Evolutionary conservation across 2,797 vertebrate species (phyloP).

Genomic region (Platyrinchus mystaceus): DNA sequence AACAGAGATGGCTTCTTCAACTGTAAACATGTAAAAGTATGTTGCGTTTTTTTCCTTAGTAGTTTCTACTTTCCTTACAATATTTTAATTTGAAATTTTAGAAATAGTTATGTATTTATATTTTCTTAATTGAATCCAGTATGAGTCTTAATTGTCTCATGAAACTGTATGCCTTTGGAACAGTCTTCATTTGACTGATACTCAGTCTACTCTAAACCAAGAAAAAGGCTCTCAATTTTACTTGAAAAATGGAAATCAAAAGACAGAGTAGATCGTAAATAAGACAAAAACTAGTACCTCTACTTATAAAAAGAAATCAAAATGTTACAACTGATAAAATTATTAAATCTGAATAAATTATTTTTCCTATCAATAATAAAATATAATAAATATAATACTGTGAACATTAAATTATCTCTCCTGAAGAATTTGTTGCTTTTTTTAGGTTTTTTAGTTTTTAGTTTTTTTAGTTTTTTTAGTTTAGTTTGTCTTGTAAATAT

Average conservation of each 20-base stretch:
- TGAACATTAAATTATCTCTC: not conserved
- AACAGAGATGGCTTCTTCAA: not conserved
- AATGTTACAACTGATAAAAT: not conserved
- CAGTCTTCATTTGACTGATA: not conserved
- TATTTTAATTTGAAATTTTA: not conserved
- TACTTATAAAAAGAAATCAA: not conserved
- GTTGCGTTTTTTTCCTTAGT: rapidly evolving
- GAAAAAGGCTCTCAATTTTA: not conserved
- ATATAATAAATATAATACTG: not conserved
- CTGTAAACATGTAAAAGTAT: not conserved
- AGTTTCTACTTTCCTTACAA: not conserved
- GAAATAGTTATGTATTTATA: not conserved
- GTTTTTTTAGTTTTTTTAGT: too few relatives aligned
- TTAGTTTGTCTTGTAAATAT: not conserved
- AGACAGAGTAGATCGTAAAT: not conserved
- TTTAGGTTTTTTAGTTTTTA: too few relatives aligned
- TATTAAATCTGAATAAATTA: not conserved
- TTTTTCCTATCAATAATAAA: not conserved
- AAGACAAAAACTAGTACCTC: not conserved
- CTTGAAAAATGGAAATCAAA: not conserved
- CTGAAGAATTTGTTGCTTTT: not conserved
- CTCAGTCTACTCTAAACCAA: not conserved
- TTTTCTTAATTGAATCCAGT: not conserved
- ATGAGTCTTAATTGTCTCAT: not conserved
- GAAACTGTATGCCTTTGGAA: not conserved